Evolutionary conservation across 2,888 invertebrate species (phyloP).

Genomic region (Caenorhabditis virilis): DNA sequence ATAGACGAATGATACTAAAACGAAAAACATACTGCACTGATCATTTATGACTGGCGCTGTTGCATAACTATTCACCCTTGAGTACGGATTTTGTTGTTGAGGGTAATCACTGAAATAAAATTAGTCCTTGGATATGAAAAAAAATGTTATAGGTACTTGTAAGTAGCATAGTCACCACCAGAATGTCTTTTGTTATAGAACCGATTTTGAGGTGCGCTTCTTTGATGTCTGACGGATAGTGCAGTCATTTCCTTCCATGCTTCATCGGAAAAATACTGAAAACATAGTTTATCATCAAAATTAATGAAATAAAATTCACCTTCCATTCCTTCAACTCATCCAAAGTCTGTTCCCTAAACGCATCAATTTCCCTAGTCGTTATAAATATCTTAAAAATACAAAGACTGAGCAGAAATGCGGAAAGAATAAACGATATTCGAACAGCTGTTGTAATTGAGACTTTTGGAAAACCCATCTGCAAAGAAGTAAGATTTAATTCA

Average conservation of each 20-base stretch:
- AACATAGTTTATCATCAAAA: too few species aligned
- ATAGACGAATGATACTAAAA: not conserved
- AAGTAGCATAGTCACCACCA: conserved; percentile 2
- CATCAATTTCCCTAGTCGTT: conserved; percentile 22
- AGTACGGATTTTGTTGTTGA: conserved; percentile 19
- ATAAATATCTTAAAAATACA: conserved; percentile 26
- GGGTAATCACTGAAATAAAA: conserved; percentile 6
- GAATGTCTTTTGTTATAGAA: conserved; percentile 23
- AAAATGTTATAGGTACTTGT: not conserved
- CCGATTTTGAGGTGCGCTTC: conserved; percentile 12
- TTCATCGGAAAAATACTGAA: conserved; percentile 29
- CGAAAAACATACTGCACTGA: conserved; percentile 26
- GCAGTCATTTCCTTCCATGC: conserved; percentile 32
- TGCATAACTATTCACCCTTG: conserved; percentile 30
- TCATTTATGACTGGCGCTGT: conserved; percentile 16
- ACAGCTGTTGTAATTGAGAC: conserved; percentile 12
- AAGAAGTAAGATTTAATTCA: too few species aligned
- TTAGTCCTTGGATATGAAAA: too few species aligned
- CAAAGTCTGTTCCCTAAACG: conserved; percentile 24
- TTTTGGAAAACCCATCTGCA: too few species aligned
- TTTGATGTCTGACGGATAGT: conserved; percentile 8
- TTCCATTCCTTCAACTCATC: conserved; percentile 44
- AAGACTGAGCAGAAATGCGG: conserved; percentile 18
- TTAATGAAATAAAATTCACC: too few species aligned
- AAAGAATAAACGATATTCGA: conserved; percentile 16